A percentile compares a stretch with the other conserved stretches of the same genome.
Evolutionary conservation across 2,797 vertebrate species (phyloP).

Genomic region (Halcyon chelicuti): DNA sequence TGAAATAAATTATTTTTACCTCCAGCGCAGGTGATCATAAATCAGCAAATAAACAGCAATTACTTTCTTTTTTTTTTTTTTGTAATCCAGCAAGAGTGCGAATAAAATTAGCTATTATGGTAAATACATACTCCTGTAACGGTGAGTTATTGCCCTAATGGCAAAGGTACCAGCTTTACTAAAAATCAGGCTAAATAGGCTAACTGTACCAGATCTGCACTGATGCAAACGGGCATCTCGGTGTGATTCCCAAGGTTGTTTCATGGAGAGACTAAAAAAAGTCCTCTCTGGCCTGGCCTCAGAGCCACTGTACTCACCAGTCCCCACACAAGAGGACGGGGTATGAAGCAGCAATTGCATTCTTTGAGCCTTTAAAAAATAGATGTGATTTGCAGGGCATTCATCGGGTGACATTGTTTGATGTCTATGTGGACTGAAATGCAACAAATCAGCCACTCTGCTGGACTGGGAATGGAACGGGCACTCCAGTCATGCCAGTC

Average conservation of each 20-base stretch:
- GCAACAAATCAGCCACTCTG: conserved; percentile 44
- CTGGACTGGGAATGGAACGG: conserved; percentile 35
- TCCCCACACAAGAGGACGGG: not conserved
- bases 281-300: not conserved
- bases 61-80: not conserved
- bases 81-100: not conserved
- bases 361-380: not conserved
- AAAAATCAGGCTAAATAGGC: not conserved
- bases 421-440: conserved; percentile 24
- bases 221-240: not conserved
- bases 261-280: not conserved
- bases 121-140: not conserved
- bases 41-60: not conserved
- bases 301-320: not conserved
- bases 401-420: conserved; percentile 33
- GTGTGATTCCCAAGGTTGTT: not conserved
- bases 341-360: conserved; percentile 20
- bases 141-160: not conserved
- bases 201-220: not conserved
- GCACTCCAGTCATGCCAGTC: conserved; percentile 27
- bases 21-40: not conserved
- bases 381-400: conserved; percentile 5
- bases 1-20: not conserved
- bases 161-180: not conserved
- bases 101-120: not conserved